Percentiles rank a stretch among this genome's conserved stretches.
Conservation (phyloP, 2,113 vertebrate species). For the Spea multiplicata region DNA sequence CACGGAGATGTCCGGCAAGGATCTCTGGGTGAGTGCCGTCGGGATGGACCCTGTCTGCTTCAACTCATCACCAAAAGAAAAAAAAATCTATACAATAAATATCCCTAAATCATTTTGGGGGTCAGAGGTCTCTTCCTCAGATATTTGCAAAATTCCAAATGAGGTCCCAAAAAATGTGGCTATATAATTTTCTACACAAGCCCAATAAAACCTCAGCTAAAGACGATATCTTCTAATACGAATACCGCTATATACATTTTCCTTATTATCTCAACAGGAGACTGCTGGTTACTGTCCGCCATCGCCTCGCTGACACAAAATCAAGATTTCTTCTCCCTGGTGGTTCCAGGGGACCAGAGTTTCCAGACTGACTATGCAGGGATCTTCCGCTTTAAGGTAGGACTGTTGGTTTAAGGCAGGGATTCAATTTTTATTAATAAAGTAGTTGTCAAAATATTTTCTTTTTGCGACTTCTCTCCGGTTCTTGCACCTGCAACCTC, state of each 20-base stretch:
- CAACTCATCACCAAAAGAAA: neutral
- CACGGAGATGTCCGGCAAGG: constrained; percentile 85
- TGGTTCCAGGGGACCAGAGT: constrained; percentile 64
- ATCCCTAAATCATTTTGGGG: neutral
- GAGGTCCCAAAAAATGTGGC: neutral
- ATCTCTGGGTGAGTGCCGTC: constrained; percentile 69
- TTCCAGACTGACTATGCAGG: constrained; percentile 68
- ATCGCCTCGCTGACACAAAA: constrained; percentile 72
- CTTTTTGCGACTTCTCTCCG: too few relatives aligned
- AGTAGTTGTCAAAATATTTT: too few relatives aligned
- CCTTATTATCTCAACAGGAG: constrained; percentile 52
- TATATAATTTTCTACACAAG: neutral
- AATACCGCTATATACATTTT: neutral
- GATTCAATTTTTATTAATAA: neutral
- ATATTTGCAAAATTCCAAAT: neutral
- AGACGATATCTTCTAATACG: neutral
- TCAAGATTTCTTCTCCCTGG: constrained; percentile 57
- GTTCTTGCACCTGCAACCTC: neutral
- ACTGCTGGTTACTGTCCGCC: constrained; percentile 73
- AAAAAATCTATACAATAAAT: neutral
- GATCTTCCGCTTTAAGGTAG: constrained; percentile 76
- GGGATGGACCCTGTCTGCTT: neutral
- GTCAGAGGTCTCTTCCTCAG: neutral
- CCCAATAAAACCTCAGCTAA: neutral
- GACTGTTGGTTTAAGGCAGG: neutral